A percentile compares a stretch with the other conserved stretches of the same genome.
Conservation (phyloP, 2,113 vertebrate species). For the Halcyon senegalensis region DNA sequence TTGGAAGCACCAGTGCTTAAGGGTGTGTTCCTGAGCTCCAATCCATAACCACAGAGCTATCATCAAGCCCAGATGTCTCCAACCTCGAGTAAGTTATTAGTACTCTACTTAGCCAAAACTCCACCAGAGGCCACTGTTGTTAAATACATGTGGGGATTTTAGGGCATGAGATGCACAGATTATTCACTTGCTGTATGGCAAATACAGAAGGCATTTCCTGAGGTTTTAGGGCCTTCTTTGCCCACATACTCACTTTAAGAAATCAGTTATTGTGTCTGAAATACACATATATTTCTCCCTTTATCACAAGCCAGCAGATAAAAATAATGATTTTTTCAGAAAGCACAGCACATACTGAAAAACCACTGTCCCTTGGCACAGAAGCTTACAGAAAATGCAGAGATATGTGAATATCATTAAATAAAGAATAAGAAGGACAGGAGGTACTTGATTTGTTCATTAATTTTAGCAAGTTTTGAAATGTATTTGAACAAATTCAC, state of each 20-base stretch:
- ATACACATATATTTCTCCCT: background rate
- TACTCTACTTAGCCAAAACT: background rate
- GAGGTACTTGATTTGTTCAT: background rate
- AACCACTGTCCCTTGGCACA: background rate
- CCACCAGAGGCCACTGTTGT: conserved; percentile 73
- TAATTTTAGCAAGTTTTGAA: background rate
- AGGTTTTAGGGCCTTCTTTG: background rate
- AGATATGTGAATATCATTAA: background rate
- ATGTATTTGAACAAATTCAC: background rate
- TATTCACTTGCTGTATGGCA: background rate
- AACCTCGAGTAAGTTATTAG: background rate
- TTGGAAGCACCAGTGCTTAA: background rate
- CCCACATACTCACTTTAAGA: background rate
- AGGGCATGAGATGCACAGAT: background rate
- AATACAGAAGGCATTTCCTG: background rate
- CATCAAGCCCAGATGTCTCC: background rate
- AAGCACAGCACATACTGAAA: background rate
- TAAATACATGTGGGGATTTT: conserved; percentile 45
- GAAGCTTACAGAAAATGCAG: background rate
- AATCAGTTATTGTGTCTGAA: background rate
- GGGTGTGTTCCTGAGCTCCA: background rate
- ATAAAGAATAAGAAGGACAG: background rate
- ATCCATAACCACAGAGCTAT: background rate
- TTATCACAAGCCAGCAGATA: background rate
- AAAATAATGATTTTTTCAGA: background rate